phyloP scores from a whole-genome alignment of 2,888 invertebrate genomes.

The Hypena proboscidalis region DNA sequence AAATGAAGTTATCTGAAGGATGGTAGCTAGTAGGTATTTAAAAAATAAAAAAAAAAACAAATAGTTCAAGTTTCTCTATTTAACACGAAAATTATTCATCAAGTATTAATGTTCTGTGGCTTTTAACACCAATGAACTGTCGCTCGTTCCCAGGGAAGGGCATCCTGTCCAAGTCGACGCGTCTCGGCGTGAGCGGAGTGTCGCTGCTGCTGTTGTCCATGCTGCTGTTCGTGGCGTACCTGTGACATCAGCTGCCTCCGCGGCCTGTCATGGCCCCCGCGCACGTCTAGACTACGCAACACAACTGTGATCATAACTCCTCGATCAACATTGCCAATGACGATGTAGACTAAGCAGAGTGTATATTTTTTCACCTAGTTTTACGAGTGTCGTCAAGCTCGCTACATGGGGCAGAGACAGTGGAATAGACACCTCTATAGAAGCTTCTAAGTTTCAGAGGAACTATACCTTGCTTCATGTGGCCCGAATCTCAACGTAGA shows the following conservation, averaged over 20 bases:
- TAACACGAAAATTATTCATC: too few relatives aligned
- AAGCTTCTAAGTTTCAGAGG: not conserved
- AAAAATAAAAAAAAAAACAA: too few relatives aligned
- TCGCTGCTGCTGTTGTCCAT: constrained; percentile 58
- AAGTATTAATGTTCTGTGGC: not conserved
- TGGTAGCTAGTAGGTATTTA: too few relatives aligned
- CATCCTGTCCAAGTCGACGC: constrained; percentile 62
- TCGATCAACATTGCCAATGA: not conserved
- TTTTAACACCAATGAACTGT: not conserved
- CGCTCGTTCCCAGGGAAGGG: constrained; percentile 64
- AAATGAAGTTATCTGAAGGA: too few relatives aligned
- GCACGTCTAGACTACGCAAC: constrained; percentile 30
- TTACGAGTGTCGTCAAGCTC: not conserved
- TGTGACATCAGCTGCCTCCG: constrained; percentile 58
- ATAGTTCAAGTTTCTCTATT: too few relatives aligned
- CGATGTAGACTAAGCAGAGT: constrained; percentile 1
- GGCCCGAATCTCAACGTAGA: not conserved
- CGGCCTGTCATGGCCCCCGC: constrained; percentile 41
- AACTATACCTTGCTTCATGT: not conserved
- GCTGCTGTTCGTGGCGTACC: constrained; percentile 55
- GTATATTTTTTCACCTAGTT: not conserved
- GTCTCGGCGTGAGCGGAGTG: constrained; percentile 52
- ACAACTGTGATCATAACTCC: not conserved
- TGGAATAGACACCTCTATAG: too few relatives aligned
- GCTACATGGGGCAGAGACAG: not conserved